phyloP scores from a whole-genome alignment of 1,140 invertebrate genomes.

The Popillia japonica region DNA sequence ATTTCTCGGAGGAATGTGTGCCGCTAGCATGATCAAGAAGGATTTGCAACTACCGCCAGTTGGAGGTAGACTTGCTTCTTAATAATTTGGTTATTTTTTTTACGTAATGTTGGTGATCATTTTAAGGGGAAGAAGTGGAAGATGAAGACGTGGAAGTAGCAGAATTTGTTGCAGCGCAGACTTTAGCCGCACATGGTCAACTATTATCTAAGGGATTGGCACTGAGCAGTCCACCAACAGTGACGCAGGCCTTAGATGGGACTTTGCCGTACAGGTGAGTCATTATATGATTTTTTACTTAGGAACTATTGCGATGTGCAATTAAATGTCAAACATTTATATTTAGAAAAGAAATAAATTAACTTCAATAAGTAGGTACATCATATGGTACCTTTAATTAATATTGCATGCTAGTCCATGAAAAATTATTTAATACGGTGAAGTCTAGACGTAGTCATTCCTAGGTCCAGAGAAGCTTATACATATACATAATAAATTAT shows the following conservation, averaged over 20 bases:
- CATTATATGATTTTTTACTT: not conserved
- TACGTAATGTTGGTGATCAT: not conserved
- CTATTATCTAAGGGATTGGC: slow-evolving; percentile 90
- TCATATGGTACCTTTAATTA: too few species aligned
- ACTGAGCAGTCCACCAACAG: slow-evolving; percentile 83
- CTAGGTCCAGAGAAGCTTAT: too few species aligned
- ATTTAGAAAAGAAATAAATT: too few species aligned
- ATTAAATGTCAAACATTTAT: too few species aligned
- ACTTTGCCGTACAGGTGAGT: slow-evolving; percentile 86
- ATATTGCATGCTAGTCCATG: too few species aligned
- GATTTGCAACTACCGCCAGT: slow-evolving; percentile 78
- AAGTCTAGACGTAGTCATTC: too few species aligned
- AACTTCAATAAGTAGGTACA: too few species aligned
- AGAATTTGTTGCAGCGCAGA: slow-evolving; percentile 76
- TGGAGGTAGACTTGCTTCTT: slow-evolving; percentile 62
- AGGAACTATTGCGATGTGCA: not conserved
- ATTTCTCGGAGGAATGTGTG: slow-evolving; percentile 90
- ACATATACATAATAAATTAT: too few species aligned
- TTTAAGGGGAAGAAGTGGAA: slow-evolving; percentile 69
- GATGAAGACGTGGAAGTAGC: slow-evolving; percentile 74
- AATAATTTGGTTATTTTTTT: not conserved
- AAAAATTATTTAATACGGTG: too few species aligned
- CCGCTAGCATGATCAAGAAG: slow-evolving; percentile 86
- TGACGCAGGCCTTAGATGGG: slow-evolving; percentile 90
- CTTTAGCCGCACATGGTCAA: slow-evolving; percentile 75